A percentile compares a stretch with the other conserved stretches of the same genome.
Conservation (phyloP, 2,113 vertebrate genomes). For the Larimichthys polyactis region DNA sequence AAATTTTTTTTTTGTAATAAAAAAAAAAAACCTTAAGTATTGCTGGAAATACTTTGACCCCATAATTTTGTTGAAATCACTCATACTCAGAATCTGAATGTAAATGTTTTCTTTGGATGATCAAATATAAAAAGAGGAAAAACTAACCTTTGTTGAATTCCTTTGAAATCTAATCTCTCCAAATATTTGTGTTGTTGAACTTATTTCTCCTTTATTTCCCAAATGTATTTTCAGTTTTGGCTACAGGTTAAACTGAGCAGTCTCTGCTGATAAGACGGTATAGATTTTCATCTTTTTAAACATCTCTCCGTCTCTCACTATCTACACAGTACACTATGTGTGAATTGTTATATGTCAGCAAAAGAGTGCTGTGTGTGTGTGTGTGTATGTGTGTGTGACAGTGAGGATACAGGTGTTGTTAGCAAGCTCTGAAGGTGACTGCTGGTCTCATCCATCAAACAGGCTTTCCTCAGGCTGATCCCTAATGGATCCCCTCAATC, state of each 20-base stretch:
- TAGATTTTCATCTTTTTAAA: conserved; percentile 54
- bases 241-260: conserved; percentile 28
- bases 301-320: conserved; percentile 28
- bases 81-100: too few relatives aligned
- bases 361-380: conserved; percentile 46
- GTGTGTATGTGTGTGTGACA: conserved; percentile 87
- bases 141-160: not conserved
- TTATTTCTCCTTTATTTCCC: not conserved
- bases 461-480: conserved; percentile 96
- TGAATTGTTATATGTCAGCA: conserved; percentile 93
- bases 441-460: conserved; percentile 97
- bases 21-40: too few relatives aligned
- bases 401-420: conserved; percentile 97
- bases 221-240: conserved; percentile 29
- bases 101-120: not conserved
- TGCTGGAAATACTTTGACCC: too few relatives aligned
- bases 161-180: not conserved
- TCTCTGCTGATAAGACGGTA: conserved; percentile 34
- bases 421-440: conserved; percentile 97
- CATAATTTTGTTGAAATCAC: too few relatives aligned
- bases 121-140: not conserved
- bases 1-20: too few relatives aligned
- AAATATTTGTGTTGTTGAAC: not conserved
- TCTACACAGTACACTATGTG: conserved; percentile 66
- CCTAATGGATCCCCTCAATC: conserved; percentile 99